phyloP scores from a whole-genome alignment of 2,888 invertebrate genomes.

The Netelia fuscicornis region DNA sequence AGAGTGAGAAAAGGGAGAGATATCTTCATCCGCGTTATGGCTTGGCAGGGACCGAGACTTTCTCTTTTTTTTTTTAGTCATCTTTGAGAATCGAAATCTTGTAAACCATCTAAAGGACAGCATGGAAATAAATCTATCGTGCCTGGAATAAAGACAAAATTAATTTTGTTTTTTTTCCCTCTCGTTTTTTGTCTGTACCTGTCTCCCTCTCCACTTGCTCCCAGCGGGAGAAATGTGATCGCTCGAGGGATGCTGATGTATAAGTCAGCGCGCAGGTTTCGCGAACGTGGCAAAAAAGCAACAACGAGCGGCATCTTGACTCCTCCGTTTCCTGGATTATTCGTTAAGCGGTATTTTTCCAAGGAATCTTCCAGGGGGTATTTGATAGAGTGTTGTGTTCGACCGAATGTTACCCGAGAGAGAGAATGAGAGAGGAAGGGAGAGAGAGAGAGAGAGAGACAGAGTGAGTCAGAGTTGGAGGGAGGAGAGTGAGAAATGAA shows the following conservation, averaged over 20 bases:
- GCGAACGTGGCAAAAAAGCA: constrained; percentile 18
- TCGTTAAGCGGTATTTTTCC: constrained; percentile 53
- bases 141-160: constrained; percentile 37
- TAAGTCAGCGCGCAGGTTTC: background rate
- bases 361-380: constrained; percentile 38
- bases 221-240: constrained; percentile 38
- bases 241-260: constrained; percentile 28
- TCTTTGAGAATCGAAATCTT: constrained; percentile 9
- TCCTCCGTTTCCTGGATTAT: constrained; percentile 51
- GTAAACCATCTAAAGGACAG: constrained; percentile 7
- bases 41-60: constrained; percentile 27
- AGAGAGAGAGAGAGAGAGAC: background rate
- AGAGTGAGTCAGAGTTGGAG: background rate
- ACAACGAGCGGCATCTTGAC: constrained; percentile 18
- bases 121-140: constrained; percentile 43
- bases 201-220: background rate
- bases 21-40: constrained; percentile 51
- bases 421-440: constrained; percentile 17
- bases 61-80: constrained; percentile 28
- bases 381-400: constrained; percentile 47
- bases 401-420: background rate
- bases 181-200: background rate
- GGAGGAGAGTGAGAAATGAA: constrained; percentile 17
- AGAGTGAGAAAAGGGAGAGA: constrained; percentile 1
- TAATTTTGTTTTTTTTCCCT: constrained; percentile 15